Conservation (phyloP, 1,140 invertebrate species). For the Ceratina calcarata region DNA sequence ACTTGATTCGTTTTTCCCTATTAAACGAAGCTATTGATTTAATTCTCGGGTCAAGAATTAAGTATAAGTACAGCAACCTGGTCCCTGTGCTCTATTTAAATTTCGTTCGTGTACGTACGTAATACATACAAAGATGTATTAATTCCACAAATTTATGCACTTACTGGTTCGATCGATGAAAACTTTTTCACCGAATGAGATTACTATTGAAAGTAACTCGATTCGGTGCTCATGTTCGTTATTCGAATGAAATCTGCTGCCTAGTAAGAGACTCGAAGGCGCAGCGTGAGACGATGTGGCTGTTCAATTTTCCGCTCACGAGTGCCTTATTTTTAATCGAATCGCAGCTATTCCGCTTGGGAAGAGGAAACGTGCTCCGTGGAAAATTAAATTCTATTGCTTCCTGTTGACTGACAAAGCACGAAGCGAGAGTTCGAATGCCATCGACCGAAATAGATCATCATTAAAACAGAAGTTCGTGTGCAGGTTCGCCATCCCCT, state of each 20-base stretch:
- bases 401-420: slow-evolving; percentile 65
- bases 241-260: too few species aligned
- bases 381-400: slow-evolving; percentile 64
- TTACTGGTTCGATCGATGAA: too few species aligned
- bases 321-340: slow-evolving; percentile 43
- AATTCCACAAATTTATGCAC: too few species aligned
- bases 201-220: too few species aligned
- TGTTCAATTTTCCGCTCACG: slow-evolving; percentile 23
- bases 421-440: slow-evolving; percentile 43
- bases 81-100: neutral
- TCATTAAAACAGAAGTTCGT: slow-evolving; percentile 57
- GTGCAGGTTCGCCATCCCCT: slow-evolving; percentile 15
- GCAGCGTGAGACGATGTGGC: neutral
- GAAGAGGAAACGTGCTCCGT: slow-evolving; percentile 38
- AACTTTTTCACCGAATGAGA: too few species aligned
- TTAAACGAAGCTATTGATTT: slow-evolving; percentile 23
- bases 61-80: neutral
- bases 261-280: neutral
- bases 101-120: neutral
- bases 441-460: slow-evolving; percentile 60
- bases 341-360: slow-evolving; percentile 2
- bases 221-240: too few species aligned
- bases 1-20: neutral
- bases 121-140: too few species aligned
- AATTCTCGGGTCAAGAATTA: slow-evolving; percentile 21